A percentile compares a stretch with the other conserved stretches of the same genome.
phyloP scores from a whole-genome alignment of 2,113 vertebrate species.

The Zosterops pallidus region DNA sequence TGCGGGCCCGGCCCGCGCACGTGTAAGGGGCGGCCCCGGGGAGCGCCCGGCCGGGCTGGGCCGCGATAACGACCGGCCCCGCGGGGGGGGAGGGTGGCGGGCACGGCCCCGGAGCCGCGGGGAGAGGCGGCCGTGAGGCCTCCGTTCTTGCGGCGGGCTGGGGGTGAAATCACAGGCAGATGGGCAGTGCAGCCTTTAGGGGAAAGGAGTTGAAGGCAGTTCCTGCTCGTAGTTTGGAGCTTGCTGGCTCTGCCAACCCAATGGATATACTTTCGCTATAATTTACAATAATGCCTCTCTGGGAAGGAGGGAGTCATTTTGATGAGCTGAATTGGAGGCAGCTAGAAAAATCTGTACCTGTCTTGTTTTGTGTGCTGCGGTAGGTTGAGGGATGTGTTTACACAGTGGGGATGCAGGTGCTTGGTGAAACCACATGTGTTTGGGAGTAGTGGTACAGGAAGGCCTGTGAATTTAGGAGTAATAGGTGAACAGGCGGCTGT shows the following conservation, averaged over 20 bases:
- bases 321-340: not conserved
- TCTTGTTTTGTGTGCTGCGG: not conserved
- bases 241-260: not conserved
- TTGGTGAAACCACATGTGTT: not conserved
- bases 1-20: not conserved
- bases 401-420: not conserved
- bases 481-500: not conserved
- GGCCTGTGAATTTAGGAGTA: not conserved
- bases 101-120: not conserved
- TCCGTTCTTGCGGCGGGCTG: not conserved
- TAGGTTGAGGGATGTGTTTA: not conserved
- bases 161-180: not conserved
- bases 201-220: not conserved
- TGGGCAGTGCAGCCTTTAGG: not conserved
- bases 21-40: not conserved
- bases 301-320: not conserved
- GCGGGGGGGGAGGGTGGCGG: not conserved
- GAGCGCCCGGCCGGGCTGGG: not conserved
- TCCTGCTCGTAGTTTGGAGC: not conserved
- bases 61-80: not conserved
- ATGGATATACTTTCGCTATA: fast-evolving
- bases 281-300: not conserved
- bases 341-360: not conserved
- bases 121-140: not conserved
- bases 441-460: not conserved